Percentiles rank a stretch among this genome's conserved stretches.
These are phyloP conservation scores for Panagrolaimus sp. DNA, from an alignment of 1,140 invertebrate genomes.

Conservation along the genomic window DNA sequence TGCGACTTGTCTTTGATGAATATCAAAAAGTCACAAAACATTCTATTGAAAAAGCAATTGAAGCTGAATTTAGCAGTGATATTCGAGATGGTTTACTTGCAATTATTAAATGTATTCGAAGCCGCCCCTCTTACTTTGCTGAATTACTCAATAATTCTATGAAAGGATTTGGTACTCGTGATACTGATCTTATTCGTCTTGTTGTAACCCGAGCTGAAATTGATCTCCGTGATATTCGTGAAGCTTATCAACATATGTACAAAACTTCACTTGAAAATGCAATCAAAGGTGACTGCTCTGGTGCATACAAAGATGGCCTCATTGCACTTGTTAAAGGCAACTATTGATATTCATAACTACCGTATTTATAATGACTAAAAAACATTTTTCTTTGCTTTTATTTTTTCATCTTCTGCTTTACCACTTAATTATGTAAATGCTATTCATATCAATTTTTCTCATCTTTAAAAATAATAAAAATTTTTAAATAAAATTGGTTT, in stretches of 20 bases:
- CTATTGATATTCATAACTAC: not conserved
- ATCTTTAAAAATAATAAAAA: too few species aligned
- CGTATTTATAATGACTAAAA: not conserved
- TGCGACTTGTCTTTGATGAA: conserved; percentile 72
- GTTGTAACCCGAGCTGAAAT: conserved; percentile 62
- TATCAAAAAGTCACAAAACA: conserved; percentile 66
- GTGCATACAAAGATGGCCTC: conserved; percentile 52
- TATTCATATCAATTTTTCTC: too few species aligned
- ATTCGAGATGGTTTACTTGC: conserved; percentile 73
- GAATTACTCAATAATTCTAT: conserved; percentile 80
- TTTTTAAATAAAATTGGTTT: too few species aligned
- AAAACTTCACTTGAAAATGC: conserved; percentile 59
- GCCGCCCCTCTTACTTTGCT: conserved; percentile 85
- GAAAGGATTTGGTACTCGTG: conserved; percentile 63
- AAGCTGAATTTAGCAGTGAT: conserved; percentile 78
- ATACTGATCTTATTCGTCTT: conserved; percentile 60
- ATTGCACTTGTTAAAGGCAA: conserved; percentile 10
- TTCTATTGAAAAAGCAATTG: conserved; percentile 77
- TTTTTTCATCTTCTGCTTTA: too few species aligned
- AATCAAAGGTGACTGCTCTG: conserved; percentile 58
- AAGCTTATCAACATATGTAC: conserved; percentile 59
- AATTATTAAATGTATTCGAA: conserved; percentile 76
- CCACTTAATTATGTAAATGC: too few species aligned
- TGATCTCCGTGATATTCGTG: conserved; percentile 62
- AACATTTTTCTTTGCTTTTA: too few species aligned